Evolutionary conservation across 2,113 vertebrate genomes (phyloP), one percentile per base, ranked within the genome.

Genomic region (Platysternon megacephalum): DNA sequence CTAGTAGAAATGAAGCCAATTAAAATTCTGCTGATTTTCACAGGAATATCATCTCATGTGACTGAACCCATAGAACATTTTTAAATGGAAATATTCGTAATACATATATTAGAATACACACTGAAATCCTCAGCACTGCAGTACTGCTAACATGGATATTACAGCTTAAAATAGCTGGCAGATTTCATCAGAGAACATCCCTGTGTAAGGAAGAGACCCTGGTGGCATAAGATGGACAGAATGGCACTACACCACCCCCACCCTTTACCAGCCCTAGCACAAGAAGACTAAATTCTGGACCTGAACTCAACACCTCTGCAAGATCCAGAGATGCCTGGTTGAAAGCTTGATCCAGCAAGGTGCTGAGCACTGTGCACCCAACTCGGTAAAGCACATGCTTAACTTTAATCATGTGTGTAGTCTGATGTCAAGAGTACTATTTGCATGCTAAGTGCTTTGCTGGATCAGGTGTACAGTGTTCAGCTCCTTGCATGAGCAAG

Each of bases 11-110:
- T n/a, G 28, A 79, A 83, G 39, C 53, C 92, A 87, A 89, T 95
- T 97, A 96, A 93, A 95, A 90, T 94, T 95, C 86, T 95, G 93
- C 84, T 94, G 88, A 93, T 95, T 96, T 92, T 90, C 94, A 79
- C 56, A 86, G n/a, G 58, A 92, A 53, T n/a, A 35, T 39, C 49
- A 8, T 93, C 79, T 80, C 49, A 89, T 72, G 55, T 91, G 80
- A 82, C 61, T 56, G 65, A 52, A 93, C 79, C 35, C 44, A 81
- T 68, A 80, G 44, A 65, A 91, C 46, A 61, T 46, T 65, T 82
- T 87, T n/a, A 72, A 86, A 88, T 2, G 1, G 32, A 80, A 24
- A 49, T 53, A 87, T 11, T 65, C n/a, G 42, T 42, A 81, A 17
- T 8, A 86, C 74, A 49, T 49, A 49, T 21, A 44, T 78, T 87